These are phyloP conservation scores for Chorisops tibialis DNA, from an alignment of 2,888 invertebrate genomes.

Conservation along the genomic window DNA sequence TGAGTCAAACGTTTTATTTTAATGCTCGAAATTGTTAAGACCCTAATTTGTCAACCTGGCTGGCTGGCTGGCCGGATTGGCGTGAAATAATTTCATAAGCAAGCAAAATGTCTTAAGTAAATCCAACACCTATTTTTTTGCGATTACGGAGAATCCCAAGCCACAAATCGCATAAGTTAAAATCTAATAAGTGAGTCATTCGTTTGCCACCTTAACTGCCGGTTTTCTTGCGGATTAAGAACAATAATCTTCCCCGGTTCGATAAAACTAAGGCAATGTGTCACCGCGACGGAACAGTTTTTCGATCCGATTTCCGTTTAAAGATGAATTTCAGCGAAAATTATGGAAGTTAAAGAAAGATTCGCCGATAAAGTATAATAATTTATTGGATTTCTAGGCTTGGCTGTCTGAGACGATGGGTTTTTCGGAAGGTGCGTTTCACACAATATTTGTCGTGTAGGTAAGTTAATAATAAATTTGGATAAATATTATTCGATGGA, in stretches of 20 bases:
- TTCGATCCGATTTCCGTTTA: not conserved
- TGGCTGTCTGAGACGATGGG: conserved; percentile 1
- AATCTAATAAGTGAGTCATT: conserved; percentile 17
- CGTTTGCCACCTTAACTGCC: not conserved
- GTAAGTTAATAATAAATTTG: not conserved
- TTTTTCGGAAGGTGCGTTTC: conserved; percentile 1
- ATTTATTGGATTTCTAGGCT: not conserved
- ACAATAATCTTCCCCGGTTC: not conserved
- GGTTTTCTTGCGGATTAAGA: not conserved
- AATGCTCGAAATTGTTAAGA: no score
- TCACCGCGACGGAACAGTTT: not conserved
- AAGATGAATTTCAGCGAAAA: conserved; percentile 13
- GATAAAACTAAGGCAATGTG: conserved; percentile 9
- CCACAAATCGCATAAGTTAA: conserved; percentile 14
- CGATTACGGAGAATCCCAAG: not conserved
- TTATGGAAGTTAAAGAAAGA: conserved; percentile 10
- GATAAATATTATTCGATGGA: no score
- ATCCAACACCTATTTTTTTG: conserved; percentile 2
- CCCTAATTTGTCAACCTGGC: conserved; percentile 18
- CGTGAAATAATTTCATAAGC: not conserved
- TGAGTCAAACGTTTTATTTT: no score
- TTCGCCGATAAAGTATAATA: conserved; percentile 14
- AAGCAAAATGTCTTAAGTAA: conserved; percentile 1
- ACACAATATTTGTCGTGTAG: not conserved
- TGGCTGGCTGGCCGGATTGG: no score